Evolutionary conservation across 2,888 invertebrate species (phyloP).

Genomic region (Noctua janthe): DNA sequence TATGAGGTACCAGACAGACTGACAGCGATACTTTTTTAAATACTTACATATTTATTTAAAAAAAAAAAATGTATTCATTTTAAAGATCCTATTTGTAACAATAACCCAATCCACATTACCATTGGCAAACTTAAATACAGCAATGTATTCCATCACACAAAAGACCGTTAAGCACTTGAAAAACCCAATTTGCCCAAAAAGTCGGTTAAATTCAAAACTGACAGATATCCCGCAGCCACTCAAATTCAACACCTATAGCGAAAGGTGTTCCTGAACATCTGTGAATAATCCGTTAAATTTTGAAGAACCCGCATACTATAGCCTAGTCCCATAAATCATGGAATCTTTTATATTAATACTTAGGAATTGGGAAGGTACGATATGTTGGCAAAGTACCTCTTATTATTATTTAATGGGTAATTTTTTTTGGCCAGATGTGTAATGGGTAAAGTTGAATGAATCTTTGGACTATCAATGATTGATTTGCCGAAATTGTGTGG

Average conservation of each 20-base stretch:
- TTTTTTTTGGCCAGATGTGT: slow-evolving; percentile 66
- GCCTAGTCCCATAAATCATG: slow-evolving; percentile 71
- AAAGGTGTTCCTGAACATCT: slow-evolving; percentile 84
- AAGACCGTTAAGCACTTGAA: slow-evolving; percentile 8
- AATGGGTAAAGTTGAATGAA: slow-evolving; percentile 43
- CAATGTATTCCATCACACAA: neutral
- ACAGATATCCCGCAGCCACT: slow-evolving; percentile 61
- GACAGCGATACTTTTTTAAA: neutral
- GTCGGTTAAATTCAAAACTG: slow-evolving; percentile 49
- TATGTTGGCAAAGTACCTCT: slow-evolving; percentile 29
- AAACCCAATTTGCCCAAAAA: slow-evolving; percentile 17
- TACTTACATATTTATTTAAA: no score
- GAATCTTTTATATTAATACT: slow-evolving; percentile 50
- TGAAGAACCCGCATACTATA: slow-evolving; percentile 69
- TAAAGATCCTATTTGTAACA: no score
- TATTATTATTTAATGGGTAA: slow-evolving; percentile 20
- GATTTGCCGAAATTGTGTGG: slow-evolving; percentile 34
- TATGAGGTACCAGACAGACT: neutral
- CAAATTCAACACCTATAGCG: slow-evolving; percentile 63
- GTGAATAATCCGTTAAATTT: slow-evolving; percentile 78
- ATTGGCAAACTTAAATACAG: slow-evolving; percentile 1
- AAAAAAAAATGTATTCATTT: neutral
- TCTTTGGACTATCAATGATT: slow-evolving; percentile 26
- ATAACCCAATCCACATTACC: neutral
- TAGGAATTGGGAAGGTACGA: slow-evolving; percentile 54